A percentile compares a stretch with the other conserved stretches of the same genome.
phyloP scores from a whole-genome alignment of 2,113 vertebrate genomes.

The Lepisosteus oculatus region DNA sequence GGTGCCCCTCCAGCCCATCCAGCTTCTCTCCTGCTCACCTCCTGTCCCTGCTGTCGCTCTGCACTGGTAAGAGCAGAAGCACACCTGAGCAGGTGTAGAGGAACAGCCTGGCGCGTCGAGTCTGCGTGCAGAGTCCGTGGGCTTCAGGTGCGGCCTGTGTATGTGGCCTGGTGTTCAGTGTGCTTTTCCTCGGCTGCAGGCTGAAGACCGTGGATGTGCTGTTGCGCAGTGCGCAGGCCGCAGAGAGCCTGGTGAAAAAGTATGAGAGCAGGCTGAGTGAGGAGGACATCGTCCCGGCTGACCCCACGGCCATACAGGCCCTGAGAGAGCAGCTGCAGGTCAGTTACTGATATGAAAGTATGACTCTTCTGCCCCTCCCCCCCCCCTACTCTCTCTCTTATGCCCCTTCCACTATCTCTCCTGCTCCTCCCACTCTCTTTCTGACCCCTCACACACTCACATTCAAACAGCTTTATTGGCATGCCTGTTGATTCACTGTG shows the following conservation, averaged over 20 bases:
- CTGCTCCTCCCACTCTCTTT: background rate
- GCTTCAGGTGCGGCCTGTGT: no score
- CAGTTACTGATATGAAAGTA: constrained; percentile 11
- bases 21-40: background rate
- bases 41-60: no score
- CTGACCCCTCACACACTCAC: background rate
- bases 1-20: background rate
- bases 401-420: no score
- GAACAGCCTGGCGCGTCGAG: no score
- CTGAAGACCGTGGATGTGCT: constrained; percentile 85
- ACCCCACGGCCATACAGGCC: constrained; percentile 72
- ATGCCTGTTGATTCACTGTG: background rate
- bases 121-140: background rate
- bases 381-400: background rate
- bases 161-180: background rate
- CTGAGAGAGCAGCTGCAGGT: constrained; percentile 73
- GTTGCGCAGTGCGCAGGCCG: constrained; percentile 75
- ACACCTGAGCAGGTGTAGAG: no score
- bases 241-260: constrained; percentile 82
- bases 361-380: no score
- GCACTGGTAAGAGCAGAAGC: no score
- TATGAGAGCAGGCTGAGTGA: constrained; percentile 89
- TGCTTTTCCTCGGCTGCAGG: constrained; percentile 49
- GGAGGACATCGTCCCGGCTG: constrained; percentile 84
- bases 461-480: no score